Evolutionary conservation across 2,888 invertebrate genomes (phyloP), one percentile per base, ranked within the genome.

Genomic region (Gryllus longicercus): DNA sequence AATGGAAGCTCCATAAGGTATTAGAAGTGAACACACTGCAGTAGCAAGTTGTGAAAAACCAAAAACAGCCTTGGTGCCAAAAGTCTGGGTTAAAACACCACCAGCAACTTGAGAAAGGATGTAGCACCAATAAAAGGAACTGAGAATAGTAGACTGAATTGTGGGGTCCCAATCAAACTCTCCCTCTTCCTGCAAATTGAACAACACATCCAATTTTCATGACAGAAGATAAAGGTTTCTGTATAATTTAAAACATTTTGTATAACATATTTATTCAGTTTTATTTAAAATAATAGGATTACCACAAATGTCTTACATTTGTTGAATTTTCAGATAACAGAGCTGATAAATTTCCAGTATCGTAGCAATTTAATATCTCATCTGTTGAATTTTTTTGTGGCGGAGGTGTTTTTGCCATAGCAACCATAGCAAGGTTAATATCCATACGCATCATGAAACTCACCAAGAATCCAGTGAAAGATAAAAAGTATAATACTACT

Each of bases 361-460:
- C 83, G 81, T 86, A 86, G 84, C 87, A 87, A 81, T 85, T 78
- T 50, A 81, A 49, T 4, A 85, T 81, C 75, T 82, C 82, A 23
- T 83, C 82, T 21, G 82, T 82, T 80, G 85, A 83, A 23, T 82
- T 81, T 16, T 81, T 83, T 49, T 82, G 23, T 25, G 80, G 83
- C 23, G 85, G 82, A 77, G 85, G 84, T 78, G 86, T 83, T 82
- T 85, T 87, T 81, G 90, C 91, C 93, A 93, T 93, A 11, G 92
- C 92, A 38, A 93, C 92, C 83, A 93, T 90, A 2, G 93, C 91
- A 83, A 93, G 88, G 85, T 93, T 93, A 84, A 93, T 93, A 86
- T 93, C 93, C 83, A 91, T 93, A 78, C 93, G 88, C 93, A 93
- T 93, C 93, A 93, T 93, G 84, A 93, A 93, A 3, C 93, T 93